Evolutionary conservation across 2,888 invertebrate species (phyloP).

Genomic region (Hyposoter dolosus): DNA sequence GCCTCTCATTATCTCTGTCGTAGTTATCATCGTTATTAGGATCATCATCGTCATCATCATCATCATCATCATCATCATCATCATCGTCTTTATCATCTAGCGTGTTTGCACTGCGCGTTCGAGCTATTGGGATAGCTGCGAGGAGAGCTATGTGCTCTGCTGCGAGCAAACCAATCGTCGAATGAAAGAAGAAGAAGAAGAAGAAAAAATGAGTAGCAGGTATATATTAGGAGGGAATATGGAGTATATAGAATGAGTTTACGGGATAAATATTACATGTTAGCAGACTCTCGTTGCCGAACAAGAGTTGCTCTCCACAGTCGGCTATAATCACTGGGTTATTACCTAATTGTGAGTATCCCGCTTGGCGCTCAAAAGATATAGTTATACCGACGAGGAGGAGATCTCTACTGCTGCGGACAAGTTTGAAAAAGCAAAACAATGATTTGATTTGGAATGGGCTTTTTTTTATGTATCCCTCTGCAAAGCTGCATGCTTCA

Average conservation of each 20-base stretch:
- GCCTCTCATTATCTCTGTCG: constrained; percentile 74
- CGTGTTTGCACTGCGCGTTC: constrained; percentile 79
- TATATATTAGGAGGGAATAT: constrained; percentile 21
- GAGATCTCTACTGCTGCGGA: constrained; percentile 3
- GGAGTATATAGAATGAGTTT: constrained; percentile 6
- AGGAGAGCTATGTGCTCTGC: constrained; percentile 12
- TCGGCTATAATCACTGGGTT: constrained; percentile 79
- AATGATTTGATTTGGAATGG: constrained; percentile 15
- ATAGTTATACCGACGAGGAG: constrained; percentile 50
- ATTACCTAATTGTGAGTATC: constrained; percentile 82
- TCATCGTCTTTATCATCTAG: constrained; percentile 77
- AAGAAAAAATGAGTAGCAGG: constrained; percentile 68
- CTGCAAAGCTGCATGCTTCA: constrained; percentile 32
- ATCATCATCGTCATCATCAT: constrained; percentile 75
- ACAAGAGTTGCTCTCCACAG: constrained; percentile 68
- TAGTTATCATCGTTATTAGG: constrained; percentile 57
- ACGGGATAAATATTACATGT: constrained; percentile 11
- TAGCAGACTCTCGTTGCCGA: constrained; percentile 69
- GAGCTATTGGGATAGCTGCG: constrained; percentile 30
- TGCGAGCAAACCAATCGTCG: constrained; percentile 49
- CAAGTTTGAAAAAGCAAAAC: constrained; percentile 38
- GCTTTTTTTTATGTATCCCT: background rate
- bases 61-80: constrained; percentile 75
- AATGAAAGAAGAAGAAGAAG: constrained; percentile 72
- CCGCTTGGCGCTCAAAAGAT: constrained; percentile 72